phyloP scores from a whole-genome alignment of 2,113 vertebrate genomes.

The Trinectes maculatus region DNA sequence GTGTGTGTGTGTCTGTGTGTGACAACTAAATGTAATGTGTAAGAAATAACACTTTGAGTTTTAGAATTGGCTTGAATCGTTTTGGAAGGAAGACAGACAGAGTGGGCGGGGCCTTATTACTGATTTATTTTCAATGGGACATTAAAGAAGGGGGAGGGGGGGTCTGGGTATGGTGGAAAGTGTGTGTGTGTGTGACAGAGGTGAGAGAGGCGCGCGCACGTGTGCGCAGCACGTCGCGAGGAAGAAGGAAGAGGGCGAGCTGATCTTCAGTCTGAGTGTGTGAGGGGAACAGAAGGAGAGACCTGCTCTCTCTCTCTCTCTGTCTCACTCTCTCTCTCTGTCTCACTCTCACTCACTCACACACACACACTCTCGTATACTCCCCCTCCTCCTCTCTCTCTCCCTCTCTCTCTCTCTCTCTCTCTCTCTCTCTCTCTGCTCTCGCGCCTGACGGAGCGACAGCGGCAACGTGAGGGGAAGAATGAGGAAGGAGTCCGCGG shows the following conservation, averaged over 20 bases:
- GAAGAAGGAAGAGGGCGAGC: constrained; percentile 16
- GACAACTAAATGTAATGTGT: too few species aligned
- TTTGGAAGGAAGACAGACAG: too few species aligned
- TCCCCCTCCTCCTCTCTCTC: not conserved
- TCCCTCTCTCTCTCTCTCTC: not conserved
- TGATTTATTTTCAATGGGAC: not conserved
- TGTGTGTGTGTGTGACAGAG: not conserved
- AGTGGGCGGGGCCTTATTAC: not conserved
- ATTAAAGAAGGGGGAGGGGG: not conserved
- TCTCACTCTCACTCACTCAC: not conserved
- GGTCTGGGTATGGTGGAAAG: not conserved
- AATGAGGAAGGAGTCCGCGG: constrained; percentile 82
- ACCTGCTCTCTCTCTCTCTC: constrained; percentile 40
- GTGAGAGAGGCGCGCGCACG: constrained; percentile 6
- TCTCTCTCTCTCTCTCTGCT: constrained; percentile 2
- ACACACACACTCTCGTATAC: not conserved
- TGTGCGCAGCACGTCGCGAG: not conserved
- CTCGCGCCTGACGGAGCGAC: constrained; percentile 29
- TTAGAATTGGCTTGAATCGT: too few species aligned
- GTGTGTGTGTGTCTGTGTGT: too few species aligned
- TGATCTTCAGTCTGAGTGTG: constrained; percentile 50
- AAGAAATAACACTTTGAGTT: not conserved
- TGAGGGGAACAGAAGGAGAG: constrained; percentile 56
- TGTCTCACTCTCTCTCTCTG: not conserved
- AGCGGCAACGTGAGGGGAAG: constrained; percentile 64